phyloP scores from a whole-genome alignment of 1,140 invertebrate species.

The Luehdorfia chinensis region DNA sequence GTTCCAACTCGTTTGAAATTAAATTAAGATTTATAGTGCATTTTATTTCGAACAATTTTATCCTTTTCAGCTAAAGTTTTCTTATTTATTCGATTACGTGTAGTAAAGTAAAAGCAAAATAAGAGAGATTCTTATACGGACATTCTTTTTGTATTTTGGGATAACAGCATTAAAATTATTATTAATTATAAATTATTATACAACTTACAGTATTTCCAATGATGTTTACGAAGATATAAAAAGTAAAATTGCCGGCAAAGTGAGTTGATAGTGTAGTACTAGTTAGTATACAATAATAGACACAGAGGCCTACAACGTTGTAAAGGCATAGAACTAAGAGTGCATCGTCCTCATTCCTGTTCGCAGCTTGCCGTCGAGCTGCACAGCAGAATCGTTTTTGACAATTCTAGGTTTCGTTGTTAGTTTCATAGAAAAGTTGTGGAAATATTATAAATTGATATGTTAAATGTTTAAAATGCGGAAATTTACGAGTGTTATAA shows the following conservation, averaged over 20 bases:
- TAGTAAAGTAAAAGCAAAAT: too few relatives aligned
- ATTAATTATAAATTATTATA: neutral
- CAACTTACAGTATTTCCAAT: neutral
- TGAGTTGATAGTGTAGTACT: constrained; percentile 1
- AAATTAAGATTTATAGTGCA: neutral
- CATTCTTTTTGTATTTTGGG: too few relatives aligned
- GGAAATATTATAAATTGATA: neutral
- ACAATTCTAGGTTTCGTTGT: constrained; percentile 1
- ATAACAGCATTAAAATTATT: neutral
- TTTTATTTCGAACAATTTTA: neutral
- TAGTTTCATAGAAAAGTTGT: neutral
- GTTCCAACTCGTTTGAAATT: neutral
- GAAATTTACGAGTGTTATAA: neutral
- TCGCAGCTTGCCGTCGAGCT: constrained; percentile 29
- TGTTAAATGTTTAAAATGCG: constrained; percentile 10
- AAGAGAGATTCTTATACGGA: too few relatives aligned
- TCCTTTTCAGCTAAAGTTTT: too few relatives aligned
- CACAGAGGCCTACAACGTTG: constrained; percentile 23
- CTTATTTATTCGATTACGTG: too few relatives aligned
- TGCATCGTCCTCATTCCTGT: constrained; percentile 56
- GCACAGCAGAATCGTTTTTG: neutral
- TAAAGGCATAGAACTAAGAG: constrained; percentile 39
- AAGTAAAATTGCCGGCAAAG: constrained; percentile 4
- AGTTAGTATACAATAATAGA: constrained; percentile 32
- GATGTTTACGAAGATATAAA: neutral